Percentiles rank a stretch among this genome's conserved stretches.
phyloP scores from a whole-genome alignment of 2,888 invertebrate species.

The Chesias legatella region DNA sequence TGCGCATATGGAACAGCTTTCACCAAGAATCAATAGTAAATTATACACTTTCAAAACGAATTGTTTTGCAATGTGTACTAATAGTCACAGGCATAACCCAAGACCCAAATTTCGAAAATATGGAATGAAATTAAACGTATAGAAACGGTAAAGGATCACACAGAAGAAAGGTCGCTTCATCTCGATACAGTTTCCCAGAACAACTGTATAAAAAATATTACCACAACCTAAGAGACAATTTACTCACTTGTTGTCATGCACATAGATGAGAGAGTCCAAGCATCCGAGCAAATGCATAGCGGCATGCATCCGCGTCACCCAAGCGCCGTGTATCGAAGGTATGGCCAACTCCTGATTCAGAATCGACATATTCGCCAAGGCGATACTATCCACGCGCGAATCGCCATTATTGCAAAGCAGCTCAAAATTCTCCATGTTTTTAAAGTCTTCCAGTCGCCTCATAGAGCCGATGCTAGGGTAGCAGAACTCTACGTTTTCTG shows the following conservation, averaged over 20 bases:
- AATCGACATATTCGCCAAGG: slow-evolving; percentile 79
- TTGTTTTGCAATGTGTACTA: too few relatives aligned
- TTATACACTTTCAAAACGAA: too few relatives aligned
- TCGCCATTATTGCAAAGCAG: slow-evolving; percentile 50
- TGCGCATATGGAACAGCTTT: too few relatives aligned
- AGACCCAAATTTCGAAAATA: too few relatives aligned
- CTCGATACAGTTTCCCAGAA: too few relatives aligned
- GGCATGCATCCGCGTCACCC: slow-evolving; percentile 91
- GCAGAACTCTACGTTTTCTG: slow-evolving; percentile 19
- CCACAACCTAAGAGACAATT: background rate
- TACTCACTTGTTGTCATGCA: slow-evolving; percentile 85
- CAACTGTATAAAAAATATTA: background rate
- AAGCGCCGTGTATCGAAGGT: slow-evolving; percentile 84
- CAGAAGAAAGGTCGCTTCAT: too few relatives aligned
- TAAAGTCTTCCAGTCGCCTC: slow-evolving; percentile 67
- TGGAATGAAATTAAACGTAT: too few relatives aligned
- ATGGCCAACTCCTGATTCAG: slow-evolving; percentile 91
- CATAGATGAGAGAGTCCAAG: slow-evolving; percentile 92
- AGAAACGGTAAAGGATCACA: too few relatives aligned
- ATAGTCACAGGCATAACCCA: too few relatives aligned
- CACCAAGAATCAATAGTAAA: too few relatives aligned
- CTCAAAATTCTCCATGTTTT: slow-evolving; percentile 60
- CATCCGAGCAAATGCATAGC: slow-evolving; percentile 94
- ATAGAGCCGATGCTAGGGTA: slow-evolving; percentile 62
- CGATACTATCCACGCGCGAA: slow-evolving; percentile 49